Evolutionary conservation across 2,797 vertebrate genomes (phyloP), one percentile per base, ranked within the genome.

Genomic region (Podarcis lilfordi): DNA sequence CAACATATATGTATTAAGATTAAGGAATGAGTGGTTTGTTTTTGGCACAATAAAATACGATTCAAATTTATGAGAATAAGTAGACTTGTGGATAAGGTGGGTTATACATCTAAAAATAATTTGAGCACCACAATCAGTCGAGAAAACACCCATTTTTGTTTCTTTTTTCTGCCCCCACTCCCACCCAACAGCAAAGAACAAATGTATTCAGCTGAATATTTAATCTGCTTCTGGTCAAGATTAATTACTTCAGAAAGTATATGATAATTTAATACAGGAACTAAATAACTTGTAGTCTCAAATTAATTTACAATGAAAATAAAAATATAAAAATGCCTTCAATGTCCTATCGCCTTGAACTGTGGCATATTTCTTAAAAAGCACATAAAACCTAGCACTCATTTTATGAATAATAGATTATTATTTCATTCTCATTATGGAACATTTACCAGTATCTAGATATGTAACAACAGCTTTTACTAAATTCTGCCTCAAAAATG

Each of bases 401-500:
- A 77, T 84, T 95, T 91, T 78, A 89, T 37, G 78, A 94, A 92
- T 91, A 15, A 3, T 23, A 59, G 21, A 80, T 75, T 88, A 9
- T 86, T 68, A 92, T 92, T 93, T 87, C 78, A 72, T 43, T 89
- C 89, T 45, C 89, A 84, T 85, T 43, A 86, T 89, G 88, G 0
- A 82, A 83, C 87, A 92, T 88, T 32, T 89, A 80, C 32, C 87
- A 89, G 82, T 68, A 94, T 86, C 61, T 43, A 78, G 43, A 92
- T 87, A 23, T 69, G n/a, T 84, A 86, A 92, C 29, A 86, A 82
- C 32, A 75, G 37, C 25, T 59, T 81, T 25, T 76, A n/a, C 61
- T 81, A 37, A 37, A 82, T 69, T 75, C 64, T 71, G 85, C 69
- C 86, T 90, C 43, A 82, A 84, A 92, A 91, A 93, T 88, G 88